phyloP scores from a whole-genome alignment of 2,113 vertebrate genomes.

The Microtus pennsylvanicus region DNA sequence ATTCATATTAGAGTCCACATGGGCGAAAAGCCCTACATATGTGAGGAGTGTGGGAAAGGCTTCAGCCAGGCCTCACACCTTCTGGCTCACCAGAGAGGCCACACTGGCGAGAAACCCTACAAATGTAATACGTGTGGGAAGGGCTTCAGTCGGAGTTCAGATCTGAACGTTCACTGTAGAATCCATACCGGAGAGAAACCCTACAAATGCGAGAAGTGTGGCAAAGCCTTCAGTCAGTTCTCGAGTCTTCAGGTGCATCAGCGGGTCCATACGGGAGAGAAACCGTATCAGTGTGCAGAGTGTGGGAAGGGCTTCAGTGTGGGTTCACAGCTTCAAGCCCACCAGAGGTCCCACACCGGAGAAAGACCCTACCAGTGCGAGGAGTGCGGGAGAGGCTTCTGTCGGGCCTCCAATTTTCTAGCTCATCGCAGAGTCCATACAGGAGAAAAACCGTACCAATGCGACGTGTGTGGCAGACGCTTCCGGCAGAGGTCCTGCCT shows the following conservation, averaged over 20 bases:
- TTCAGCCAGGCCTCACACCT: no score
- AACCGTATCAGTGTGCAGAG: background rate
- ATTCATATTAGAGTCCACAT: no score
- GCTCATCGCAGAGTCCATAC: conserved; percentile 77
- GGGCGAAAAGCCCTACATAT: no score
- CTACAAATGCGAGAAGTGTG: conserved; percentile 74
- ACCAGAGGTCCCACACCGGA: background rate
- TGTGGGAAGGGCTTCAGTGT: background rate
- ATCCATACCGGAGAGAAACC: background rate
- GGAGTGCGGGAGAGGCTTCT: conserved; percentile 79
- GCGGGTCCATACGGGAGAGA: background rate
- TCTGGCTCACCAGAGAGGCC: no score
- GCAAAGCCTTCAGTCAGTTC: conserved; percentile 73
- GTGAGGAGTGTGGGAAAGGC: no score
- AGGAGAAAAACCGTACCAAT: conserved; percentile 76
- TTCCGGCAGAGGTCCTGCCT: conserved; percentile 79
- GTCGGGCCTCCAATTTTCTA: conserved; percentile 75
- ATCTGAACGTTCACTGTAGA: background rate
- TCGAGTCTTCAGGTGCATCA: conserved; percentile 74
- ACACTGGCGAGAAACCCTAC: no score
- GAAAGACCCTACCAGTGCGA: conserved; percentile 74
- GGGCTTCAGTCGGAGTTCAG: background rate
- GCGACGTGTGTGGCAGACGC: conserved; percentile 74
- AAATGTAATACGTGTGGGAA: no score
- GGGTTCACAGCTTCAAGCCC: background rate